Evolutionary conservation across 2,113 vertebrate species (phyloP), one percentile per base, ranked within the genome.

Genomic region (Choloepus hoffmanni): DNA sequence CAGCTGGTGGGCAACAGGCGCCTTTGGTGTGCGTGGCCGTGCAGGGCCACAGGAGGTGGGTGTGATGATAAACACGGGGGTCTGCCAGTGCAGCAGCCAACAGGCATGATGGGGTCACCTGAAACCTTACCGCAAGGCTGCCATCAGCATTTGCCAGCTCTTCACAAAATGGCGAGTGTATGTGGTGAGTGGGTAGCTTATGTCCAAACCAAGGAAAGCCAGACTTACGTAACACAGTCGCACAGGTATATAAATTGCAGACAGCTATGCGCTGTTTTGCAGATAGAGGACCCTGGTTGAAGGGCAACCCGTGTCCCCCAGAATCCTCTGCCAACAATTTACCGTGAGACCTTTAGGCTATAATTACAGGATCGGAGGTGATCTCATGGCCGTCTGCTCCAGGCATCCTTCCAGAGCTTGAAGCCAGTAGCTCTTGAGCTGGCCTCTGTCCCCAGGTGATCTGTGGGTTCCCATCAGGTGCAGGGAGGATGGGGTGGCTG

Each of bases 1-100:
- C 65, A 68, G 70, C 76, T 72, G 28, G 74, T 81, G 89, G 86
- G 85, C 74, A 88, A 88, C 85, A 73, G 28, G 63, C 86, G 67
- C 33, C 50, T 1, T 0, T 0, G 85, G 30, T 21, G 19, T 55
- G 40, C 78, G n/a, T 50, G 2, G 62, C 70, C 7, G 2, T 18
- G 7, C 50, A 58, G 53, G 26, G 16, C 84, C 43, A 18, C 40
- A 28, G 14, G 30, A 60, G 58, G 58, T 2, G 58, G 21, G 55
- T 3, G 18, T 18, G 5, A 21, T 60, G 58, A 23, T 60, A 23
- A 60, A 60, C 58, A 12, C 8, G 50, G 55, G 53, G 4, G 55
- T 58, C 55, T 58, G 55, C 55, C 55, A 58, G 58, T 5, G 19
- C 58, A 23, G 58, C 58, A 60, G 58, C 19, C 58, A 23, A 8